Evolutionary conservation across 2,888 invertebrate genomes (phyloP), one percentile per base, ranked within the genome.

Genomic region (Drosophila bunnanda): DNA sequence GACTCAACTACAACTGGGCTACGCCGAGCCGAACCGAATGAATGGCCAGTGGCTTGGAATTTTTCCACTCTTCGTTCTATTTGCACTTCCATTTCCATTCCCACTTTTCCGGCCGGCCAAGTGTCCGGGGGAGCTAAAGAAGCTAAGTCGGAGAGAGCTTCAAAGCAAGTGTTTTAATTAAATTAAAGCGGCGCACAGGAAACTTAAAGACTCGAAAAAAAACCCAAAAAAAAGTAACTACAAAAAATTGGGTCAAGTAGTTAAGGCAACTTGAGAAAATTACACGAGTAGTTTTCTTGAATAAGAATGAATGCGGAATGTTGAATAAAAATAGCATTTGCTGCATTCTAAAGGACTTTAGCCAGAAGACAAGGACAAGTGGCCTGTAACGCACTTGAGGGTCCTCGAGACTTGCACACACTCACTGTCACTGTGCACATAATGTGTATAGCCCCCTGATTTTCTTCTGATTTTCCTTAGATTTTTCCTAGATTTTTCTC

Each of bases 351-450:
- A 34, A 58, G 17, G 59, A 59, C 20, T 39, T 44, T 44, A 28
- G 32, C 52, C 48, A 65, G 54, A 46, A 54, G 66, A 60, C 76
- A 56, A 73, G 77, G 57, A 68, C 75, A 81, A 84, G 88, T 79
- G 77, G 88, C 88, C 72, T 62, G 75, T 58, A 82, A 67, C 56
- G 61, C 85, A 82, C 88, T 82, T 82, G 62, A 84, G 82, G 72
- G 68, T 69, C 70, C 82, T 85, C 69, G 85, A 82, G 88, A 84
- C 82, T 75, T 62, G 60, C 67, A 78, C 53, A 61, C 32, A 48
- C 60, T 50, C 20, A 57, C 30, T 22, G 36, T 22, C 13, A 25
- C 50, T 13, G 12, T 32, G 32, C 32, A 50, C 50, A 52, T 52
- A 52, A 52, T 52, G 50, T 34, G 34, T 50, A 32, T 22, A 34